Evolutionary conservation across 64 coral and sea anemone genomes (phyloP).

Genomic region (Pocillopora damicornis): DNA sequence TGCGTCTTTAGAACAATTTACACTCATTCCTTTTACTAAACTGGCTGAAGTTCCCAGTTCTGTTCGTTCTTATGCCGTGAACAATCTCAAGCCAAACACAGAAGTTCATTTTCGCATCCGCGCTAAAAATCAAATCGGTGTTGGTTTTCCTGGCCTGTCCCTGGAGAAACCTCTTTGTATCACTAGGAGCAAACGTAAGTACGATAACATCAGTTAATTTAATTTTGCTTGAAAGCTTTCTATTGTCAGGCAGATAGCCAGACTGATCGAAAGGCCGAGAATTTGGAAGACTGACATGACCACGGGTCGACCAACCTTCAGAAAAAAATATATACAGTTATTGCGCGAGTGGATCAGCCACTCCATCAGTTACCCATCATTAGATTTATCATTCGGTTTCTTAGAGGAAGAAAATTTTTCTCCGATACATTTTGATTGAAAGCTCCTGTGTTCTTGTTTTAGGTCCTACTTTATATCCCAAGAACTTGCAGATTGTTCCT

Average conservation of each 20-base stretch:
- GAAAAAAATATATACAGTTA: no score
- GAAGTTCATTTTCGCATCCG: constrained; percentile 36
- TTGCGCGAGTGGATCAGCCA: no score
- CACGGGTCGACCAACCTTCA: no score
- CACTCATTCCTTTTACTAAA: background rate
- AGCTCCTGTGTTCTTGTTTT: background rate
- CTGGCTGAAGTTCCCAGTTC: background rate
- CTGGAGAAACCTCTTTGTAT: background rate
- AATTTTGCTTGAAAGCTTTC: no score
- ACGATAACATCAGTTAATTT: background rate
- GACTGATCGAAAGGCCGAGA: no score
- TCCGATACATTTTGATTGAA: no score
- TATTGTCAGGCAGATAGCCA: no score
- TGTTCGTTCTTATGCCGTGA: background rate
- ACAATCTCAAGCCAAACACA: background rate
- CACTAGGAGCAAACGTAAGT: constrained; percentile 24
- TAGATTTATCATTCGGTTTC: no score
- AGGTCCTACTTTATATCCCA: constrained; percentile 10
- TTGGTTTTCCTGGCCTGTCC: background rate
- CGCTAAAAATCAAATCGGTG: constrained; percentile 14
- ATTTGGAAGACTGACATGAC: no score
- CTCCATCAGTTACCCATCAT: no score
- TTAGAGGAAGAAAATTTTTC: no score
- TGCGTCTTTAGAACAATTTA: background rate
- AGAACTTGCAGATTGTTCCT: background rate